phyloP scores from a whole-genome alignment of 1,140 invertebrate genomes.

The Drosophila tropicalis region DNA sequence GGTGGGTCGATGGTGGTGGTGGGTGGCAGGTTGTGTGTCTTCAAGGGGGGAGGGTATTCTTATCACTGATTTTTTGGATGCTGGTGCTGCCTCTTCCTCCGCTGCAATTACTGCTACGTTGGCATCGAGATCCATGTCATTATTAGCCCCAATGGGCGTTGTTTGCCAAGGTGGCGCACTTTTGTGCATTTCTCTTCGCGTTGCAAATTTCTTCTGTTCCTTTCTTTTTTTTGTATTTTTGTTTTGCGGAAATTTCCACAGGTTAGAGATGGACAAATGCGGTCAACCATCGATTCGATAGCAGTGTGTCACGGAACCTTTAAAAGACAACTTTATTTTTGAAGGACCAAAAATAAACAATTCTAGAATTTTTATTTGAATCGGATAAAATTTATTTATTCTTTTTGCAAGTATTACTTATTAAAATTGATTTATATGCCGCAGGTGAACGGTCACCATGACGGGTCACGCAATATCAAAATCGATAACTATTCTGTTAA shows the following conservation, averaged over 20 bases:
- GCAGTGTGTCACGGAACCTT: neutral
- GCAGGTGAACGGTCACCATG: no score
- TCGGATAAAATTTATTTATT: neutral
- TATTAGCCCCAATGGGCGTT: constrained; percentile 2
- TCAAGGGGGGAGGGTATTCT: constrained; percentile 37
- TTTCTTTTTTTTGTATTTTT: constrained; percentile 47
- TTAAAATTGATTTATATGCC: neutral
- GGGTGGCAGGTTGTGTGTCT: constrained; percentile 23
- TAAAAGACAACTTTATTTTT: neutral
- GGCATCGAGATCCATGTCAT: constrained; percentile 64
- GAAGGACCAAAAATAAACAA: neutral
- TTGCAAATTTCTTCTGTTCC: constrained; percentile 31
- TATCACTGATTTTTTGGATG: constrained; percentile 55
- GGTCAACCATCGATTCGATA: neutral
- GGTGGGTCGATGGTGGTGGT: constrained; percentile 9
- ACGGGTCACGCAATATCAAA: neutral
- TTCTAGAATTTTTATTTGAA: neutral
- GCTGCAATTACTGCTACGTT: constrained; percentile 75
- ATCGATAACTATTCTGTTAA: neutral
- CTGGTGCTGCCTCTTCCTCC: neutral
- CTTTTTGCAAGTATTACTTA: neutral
- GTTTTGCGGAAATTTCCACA: constrained; percentile 70
- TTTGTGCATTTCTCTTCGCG: constrained; percentile 69
- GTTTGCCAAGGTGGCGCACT: constrained; percentile 72
- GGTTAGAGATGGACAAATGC: neutral